phyloP scores from a whole-genome alignment of 1,140 invertebrate species.

The Marisa cornuarietis region DNA sequence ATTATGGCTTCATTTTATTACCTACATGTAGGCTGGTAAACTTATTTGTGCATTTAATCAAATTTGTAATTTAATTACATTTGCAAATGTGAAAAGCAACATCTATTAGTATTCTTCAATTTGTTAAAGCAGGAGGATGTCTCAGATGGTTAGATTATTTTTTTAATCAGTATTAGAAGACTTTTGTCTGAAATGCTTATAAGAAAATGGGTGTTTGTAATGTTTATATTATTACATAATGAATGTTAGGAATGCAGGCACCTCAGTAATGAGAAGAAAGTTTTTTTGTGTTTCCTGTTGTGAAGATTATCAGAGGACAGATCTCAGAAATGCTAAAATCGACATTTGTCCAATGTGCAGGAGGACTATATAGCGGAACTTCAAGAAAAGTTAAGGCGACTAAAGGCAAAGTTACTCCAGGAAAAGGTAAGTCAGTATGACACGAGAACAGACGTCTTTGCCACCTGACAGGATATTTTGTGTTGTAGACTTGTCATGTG shows the following conservation, averaged over 20 bases:
- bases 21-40: no score
- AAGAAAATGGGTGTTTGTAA: not conserved
- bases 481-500: no score
- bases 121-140: no score
- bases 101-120: no score
- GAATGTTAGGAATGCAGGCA: not conserved
- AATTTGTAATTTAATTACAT: no score
- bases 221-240: not conserved
- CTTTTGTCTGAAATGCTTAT: not conserved
- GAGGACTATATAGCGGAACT: conserved; percentile 61
- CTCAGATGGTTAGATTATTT: not conserved
- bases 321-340: not conserved
- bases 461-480: no score
- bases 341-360: conserved; percentile 29
- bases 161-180: not conserved
- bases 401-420: conserved; percentile 42
- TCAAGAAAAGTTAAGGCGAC: conserved; percentile 53
- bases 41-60: no score
- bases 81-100: no score
- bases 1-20: no score
- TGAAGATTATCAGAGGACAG: not conserved
- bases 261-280: not conserved
- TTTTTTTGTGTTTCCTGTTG: not conserved
- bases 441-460: no score
- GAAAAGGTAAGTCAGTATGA: conserved; percentile 31